phyloP scores from a whole-genome alignment of 2,888 invertebrate genomes.

The Physocephala rufipes region DNA sequence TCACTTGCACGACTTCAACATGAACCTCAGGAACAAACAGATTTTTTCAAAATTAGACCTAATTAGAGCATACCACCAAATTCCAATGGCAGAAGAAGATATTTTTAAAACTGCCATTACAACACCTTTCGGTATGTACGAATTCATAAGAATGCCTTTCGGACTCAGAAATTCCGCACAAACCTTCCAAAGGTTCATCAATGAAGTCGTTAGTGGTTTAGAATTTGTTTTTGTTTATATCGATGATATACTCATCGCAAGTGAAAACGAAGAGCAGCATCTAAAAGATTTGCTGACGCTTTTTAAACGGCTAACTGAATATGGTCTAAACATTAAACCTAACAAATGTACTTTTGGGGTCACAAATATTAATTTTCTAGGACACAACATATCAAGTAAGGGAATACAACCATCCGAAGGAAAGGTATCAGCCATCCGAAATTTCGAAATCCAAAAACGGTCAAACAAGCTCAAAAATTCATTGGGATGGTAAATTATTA shows the following conservation, averaged over 20 bases:
- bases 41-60: too few species aligned
- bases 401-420: neutral
- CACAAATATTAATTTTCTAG: neutral
- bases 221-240: conserved; percentile 31
- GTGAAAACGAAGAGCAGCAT: conserved; percentile 3
- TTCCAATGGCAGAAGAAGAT: too few species aligned
- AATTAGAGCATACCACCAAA: too few species aligned
- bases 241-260: conserved; percentile 22
- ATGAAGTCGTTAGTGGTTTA: conserved; percentile 24
- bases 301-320: neutral
- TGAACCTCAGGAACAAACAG: too few species aligned
- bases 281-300: neutral
- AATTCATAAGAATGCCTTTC: conserved; percentile 31
- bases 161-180: too few species aligned
- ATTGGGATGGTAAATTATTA: too few species aligned
- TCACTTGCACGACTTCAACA: too few species aligned
- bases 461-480: conserved; percentile 13
- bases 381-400: neutral
- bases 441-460: neutral
- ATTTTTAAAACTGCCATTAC: conserved; percentile 9
- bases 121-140: conserved; percentile 20
- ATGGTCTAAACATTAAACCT: conserved; percentile 16
- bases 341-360: conserved; percentile 12
- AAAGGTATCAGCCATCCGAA: neutral
- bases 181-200: neutral